Percentiles rank a stretch among this genome's conserved stretches.
Evolutionary conservation across 1,140 invertebrate genomes (phyloP).

Genomic region (Cydia strobilella): DNA sequence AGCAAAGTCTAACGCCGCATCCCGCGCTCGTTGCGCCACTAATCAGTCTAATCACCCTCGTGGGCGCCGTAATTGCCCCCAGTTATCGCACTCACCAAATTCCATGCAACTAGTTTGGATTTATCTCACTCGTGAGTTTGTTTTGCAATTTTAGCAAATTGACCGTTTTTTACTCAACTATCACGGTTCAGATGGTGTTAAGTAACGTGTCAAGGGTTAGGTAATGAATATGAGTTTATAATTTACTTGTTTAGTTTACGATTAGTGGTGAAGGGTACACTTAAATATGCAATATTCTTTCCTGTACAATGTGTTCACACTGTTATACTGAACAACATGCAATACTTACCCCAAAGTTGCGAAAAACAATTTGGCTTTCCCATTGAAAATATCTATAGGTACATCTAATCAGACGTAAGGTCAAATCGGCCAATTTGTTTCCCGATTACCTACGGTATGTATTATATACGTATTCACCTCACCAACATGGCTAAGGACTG

Average conservation of each 20-base stretch:
- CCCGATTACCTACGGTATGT: too few species aligned
- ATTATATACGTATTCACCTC: too few species aligned
- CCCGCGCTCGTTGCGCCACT: slow-evolving; percentile 16
- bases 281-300: not conserved
- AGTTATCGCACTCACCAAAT: slow-evolving; percentile 25
- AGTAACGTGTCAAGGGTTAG: slow-evolving; percentile 13
- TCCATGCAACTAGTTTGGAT: slow-evolving; percentile 10
- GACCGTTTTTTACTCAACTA: slow-evolving; percentile 25
- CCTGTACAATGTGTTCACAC: not conserved
- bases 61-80: slow-evolving; percentile 18
- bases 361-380: too few species aligned
- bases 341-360: too few species aligned
- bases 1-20: not conserved
- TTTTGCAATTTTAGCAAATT: slow-evolving; percentile 30
- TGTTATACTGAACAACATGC: too few species aligned
- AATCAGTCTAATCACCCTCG: slow-evolving; percentile 18
- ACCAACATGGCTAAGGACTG: too few species aligned
- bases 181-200: not conserved
- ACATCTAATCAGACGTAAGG: too few species aligned
- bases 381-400: too few species aligned
- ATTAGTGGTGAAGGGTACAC: not conserved
- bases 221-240: slow-evolving; percentile 11
- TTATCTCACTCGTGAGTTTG: slow-evolving; percentile 18
- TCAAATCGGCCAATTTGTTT: too few species aligned
- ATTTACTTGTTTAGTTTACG: not conserved